Evolutionary conservation across 2,797 vertebrate species (phyloP), one percentile per base, ranked within the genome.

Genomic region (Fringilla coelebs): DNA sequence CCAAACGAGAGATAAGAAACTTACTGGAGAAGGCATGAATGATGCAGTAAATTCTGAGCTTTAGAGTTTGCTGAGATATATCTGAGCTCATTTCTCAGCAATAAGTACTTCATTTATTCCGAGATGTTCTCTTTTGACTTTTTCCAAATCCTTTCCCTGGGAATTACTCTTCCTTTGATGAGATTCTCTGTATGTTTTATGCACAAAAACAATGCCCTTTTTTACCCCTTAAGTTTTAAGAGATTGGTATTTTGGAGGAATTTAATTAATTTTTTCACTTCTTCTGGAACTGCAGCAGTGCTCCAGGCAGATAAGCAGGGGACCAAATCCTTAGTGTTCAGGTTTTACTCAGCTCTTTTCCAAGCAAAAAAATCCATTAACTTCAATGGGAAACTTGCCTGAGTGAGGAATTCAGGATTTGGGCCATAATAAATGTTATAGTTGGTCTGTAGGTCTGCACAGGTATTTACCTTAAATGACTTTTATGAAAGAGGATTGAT

Each of bases 61-160:
- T 96, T 96, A 96, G 96, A 96, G 94, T 55, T 97, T 94, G 91
- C 92, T 79, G 94, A 89, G 93, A 95, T 96, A 93, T 94, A 96
- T 91, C 94, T 96, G 77, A 94, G 89, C 96, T 97, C 96, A 87
- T 98, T 98, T 97, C 97, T 97, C 93, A 97, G 85, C 95, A 97
- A 96, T 97, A 98, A 98, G 92, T 96, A 94, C 94, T 96, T 97
- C 91, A 96, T 97, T 97, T 97, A 96, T 97, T 97, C 88, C 2
- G 51, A 94, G 91, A 79, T 97, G 89, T 93, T 97, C 94, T 94
- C 92, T 91, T 96, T 88, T 66, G 87, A 91, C 66, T 93, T 94
- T 89, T 95, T 81, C 70, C 74, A 43, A 94, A 77, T 90, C 77
- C 60, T 96, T 96, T 97, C 86, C 77, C 75, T 49, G 49, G 81